Conservation (phyloP, 2,888 invertebrate genomes). For the Chymomyza fuscimana region DNA sequence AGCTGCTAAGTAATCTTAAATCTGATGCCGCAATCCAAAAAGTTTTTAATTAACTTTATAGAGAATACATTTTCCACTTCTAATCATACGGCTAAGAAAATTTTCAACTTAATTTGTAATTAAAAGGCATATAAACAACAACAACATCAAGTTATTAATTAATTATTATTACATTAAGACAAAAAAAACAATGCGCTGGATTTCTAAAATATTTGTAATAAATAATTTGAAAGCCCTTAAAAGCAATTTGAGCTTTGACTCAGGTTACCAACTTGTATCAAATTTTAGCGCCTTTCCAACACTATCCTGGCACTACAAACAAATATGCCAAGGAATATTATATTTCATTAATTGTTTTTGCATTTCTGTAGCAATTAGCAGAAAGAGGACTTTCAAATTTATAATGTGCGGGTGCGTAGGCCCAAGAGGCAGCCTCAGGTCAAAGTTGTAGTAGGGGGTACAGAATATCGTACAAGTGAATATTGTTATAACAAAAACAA, state of each 20-base stretch:
- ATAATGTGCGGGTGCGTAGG: too few species aligned
- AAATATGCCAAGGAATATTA: background rate
- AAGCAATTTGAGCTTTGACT: background rate
- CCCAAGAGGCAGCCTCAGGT: too few species aligned
- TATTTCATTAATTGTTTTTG: background rate
- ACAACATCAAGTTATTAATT: background rate
- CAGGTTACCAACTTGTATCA: background rate
- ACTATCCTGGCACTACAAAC: background rate
- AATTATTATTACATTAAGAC: background rate
- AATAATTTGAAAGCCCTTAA: background rate
- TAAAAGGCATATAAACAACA: background rate
- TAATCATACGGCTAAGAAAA: background rate
- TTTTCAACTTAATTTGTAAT: background rate
- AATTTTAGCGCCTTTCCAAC: background rate
- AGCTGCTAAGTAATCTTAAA: background rate
- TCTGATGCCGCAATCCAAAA: slow-evolving; percentile 8
- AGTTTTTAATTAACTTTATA: slow-evolving; percentile 25
- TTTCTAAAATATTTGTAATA: background rate
- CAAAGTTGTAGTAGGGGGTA: too few species aligned
- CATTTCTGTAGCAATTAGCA: background rate
- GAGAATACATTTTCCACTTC: background rate
- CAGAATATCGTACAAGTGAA: too few species aligned
- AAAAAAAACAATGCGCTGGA: background rate
- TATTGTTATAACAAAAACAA: too few species aligned
- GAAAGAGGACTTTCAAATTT: too few species aligned